Percentiles rank a stretch among this genome's conserved stretches.
Evolutionary conservation across 2,888 invertebrate genomes (phyloP).

Genomic region (Philereme transversata): DNA sequence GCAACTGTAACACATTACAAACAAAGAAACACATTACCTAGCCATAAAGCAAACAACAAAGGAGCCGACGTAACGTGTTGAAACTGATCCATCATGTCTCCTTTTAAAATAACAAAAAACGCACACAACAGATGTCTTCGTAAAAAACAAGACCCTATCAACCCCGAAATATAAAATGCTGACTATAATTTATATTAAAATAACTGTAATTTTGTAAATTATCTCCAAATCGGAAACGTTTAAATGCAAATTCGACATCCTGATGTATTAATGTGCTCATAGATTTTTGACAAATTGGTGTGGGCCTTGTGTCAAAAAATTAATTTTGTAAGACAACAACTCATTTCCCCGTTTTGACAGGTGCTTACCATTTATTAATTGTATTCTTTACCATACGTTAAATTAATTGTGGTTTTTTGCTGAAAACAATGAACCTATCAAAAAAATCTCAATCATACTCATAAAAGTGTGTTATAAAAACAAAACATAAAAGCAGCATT

Average conservation of each 20-base stretch:
- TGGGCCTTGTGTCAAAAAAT: constrained; percentile 54
- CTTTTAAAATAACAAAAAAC: constrained; percentile 81
- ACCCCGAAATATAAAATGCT: constrained; percentile 62
- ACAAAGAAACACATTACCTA: constrained; percentile 83
- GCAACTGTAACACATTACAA: constrained; percentile 75
- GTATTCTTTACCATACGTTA: constrained; percentile 2
- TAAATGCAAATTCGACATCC: constrained; percentile 77
- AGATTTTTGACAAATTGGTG: constrained; percentile 73
- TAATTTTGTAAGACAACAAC: constrained; percentile 50
- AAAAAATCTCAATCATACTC: constrained; percentile 13
- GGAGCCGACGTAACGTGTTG: constrained; percentile 80
- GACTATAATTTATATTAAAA: constrained; percentile 74
- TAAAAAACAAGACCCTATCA: constrained; percentile 76
- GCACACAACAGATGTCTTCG: constrained; percentile 80
- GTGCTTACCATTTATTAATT: constrained; percentile 37
- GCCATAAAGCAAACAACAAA: constrained; percentile 81
- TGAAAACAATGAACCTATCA: not conserved
- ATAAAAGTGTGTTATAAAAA: constrained; percentile 8
- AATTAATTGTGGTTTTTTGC: not conserved
- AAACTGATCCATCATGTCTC: constrained; percentile 84
- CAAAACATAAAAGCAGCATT: constrained; percentile 9
- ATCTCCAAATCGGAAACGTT: constrained; percentile 70
- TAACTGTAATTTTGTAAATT: constrained; percentile 75
- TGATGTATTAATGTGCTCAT: constrained; percentile 71
- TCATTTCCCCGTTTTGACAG: constrained; percentile 44